Base-by-base conservation (phyloP, 2,888 invertebrate species). In the Eupithecia pulchellata region DNA sequence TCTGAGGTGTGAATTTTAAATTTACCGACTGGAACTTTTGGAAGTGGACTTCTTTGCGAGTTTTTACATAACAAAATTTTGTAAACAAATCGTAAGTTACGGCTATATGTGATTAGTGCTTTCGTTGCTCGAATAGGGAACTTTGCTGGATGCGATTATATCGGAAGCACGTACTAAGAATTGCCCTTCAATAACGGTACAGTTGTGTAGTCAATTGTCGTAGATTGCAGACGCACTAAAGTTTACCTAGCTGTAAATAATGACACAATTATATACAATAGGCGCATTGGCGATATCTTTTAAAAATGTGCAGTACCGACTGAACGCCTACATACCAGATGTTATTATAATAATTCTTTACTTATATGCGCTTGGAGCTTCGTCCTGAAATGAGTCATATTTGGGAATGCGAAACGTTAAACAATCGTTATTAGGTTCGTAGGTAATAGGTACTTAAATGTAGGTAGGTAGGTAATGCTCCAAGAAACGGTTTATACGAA, bases 161-260 rank as follows among this genome's bases (percentile, higher is more conserved):
- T 85, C 85, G 85, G 89, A 82, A 86, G 86, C 91, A 91, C 91
- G 90, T 91, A 88, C 87, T 86, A 88, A 87, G 89, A 91, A 92
- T 91, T 90, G 89, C 91, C 87, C 89, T 91, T 89, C 91, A 92
- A 92, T 93, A 92, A 92, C 92, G 88, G 89, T 83, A 87, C 83
- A 86, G 84, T 83, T 85, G 73, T 75, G 85, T 85, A 87, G 89
- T 87, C 89, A 89, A 90, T 90, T 89, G 89, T 89, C 87, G 89
- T 89, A 89, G 91, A 92, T 91, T 92, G 87, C 87, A 88, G 88
- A 85, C 88, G 86, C 86, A 88, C 89, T 88, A 86, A 86, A 86
- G 83, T 84, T 81, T 83, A 84, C 82, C 83, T 92, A 93, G 91
- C 93, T 92, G 93, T 93, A 92, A 89, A 87, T 92, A 92, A 93